Base-by-base conservation (phyloP, 2,113 vertebrate genomes). In the Rousettus leschenaultii region DNA sequence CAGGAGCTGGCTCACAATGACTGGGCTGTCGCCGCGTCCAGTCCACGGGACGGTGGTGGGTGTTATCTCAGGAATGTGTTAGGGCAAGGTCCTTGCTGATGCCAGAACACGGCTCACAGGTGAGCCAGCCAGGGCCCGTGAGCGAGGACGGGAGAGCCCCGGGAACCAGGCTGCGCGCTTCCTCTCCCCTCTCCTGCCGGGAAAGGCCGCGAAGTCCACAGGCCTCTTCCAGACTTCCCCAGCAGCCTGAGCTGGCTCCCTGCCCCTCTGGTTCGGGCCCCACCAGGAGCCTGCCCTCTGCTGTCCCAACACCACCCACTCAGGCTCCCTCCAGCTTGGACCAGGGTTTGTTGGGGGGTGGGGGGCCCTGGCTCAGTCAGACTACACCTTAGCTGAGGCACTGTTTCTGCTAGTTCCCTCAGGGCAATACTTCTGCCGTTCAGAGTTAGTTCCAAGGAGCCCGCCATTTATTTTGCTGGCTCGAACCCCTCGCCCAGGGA, bases 21-120 rank as follows among this genome's bases (percentile, higher is more conserved):
- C 3, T 4, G 19, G 57, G 38, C 59, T 22, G 82, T 66, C 86
- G 2, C 75, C 18, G 89, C 1, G 45, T 61, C 55, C 66, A 13
- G 45, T 61, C 55, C 66, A 13, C 0, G 15, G 68, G 75, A 53
- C 2, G 15, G 26, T 2, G 26, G 28, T 68, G 80, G 45, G 86
- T 3, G 12, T 93, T 91, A 93, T 94, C 95, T 95, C 86, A 91
- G 93, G 96, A 97, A 96, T 93, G 95, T 24, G 71, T 65, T 0
- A 1, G 96, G 93, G 91, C 95, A 97, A 97, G 91, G 96, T 96
- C 93, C 95, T 28, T 3, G 35, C 82, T 91, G n/a, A 65, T 2
- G 4, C 57, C 14, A 21, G 68, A 91, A 73, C 1, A 1, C 38
- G 30, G 79, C 14, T 22, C 94, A 63, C 82, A 79, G 93, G 95